Conservation (phyloP, 2,888 invertebrate genomes). For the Exephanes ischioxanthus region DNA sequence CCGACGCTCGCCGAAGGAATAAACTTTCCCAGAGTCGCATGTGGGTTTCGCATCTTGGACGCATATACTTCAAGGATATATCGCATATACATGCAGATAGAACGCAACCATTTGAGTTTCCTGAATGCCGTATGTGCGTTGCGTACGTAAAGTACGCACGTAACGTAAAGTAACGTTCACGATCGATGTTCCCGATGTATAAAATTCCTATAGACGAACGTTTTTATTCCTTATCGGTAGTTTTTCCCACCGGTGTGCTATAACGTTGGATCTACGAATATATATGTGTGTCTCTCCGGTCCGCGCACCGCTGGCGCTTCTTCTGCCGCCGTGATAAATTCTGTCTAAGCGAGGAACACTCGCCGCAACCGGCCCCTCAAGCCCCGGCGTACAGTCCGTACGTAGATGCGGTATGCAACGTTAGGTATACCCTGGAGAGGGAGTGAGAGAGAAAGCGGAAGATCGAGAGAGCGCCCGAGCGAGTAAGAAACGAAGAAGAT, state of each 20-base stretch:
- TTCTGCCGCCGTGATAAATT: slow-evolving; percentile 59
- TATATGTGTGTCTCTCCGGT: slow-evolving; percentile 9
- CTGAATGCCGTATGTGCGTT: slow-evolving; percentile 46
- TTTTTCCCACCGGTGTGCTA: slow-evolving; percentile 21
- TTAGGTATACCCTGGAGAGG: slow-evolving; percentile 39
- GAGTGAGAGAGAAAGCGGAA: neutral
- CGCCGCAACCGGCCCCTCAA: slow-evolving; percentile 50
- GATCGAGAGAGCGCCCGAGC: slow-evolving; percentile 3
- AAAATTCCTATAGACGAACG: slow-evolving; percentile 47
- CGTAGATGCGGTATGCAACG: slow-evolving; percentile 37
- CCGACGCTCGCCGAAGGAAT: slow-evolving; percentile 49
- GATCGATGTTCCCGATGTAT: slow-evolving; percentile 54
- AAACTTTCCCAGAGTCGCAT: slow-evolving; percentile 50
- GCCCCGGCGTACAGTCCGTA: slow-evolving; percentile 17
- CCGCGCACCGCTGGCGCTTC: slow-evolving; percentile 22
- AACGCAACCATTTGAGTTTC: slow-evolving; percentile 33
- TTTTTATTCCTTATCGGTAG: slow-evolving; percentile 52
- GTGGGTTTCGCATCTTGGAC: slow-evolving; percentile 38
- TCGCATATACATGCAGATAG: neutral
- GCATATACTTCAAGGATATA: slow-evolving; percentile 14
- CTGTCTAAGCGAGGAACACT: slow-evolving; percentile 52
- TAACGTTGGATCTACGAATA: slow-evolving; percentile 8
- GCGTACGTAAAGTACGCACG: slow-evolving; percentile 14
- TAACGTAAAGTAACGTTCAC: slow-evolving; percentile 26
- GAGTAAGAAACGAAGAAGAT: slow-evolving; percentile 17